A percentile compares a stretch with the other conserved stretches of the same genome.
Conservation (phyloP, 2,113 vertebrate species). For the Macaca nemestrina region DNA sequence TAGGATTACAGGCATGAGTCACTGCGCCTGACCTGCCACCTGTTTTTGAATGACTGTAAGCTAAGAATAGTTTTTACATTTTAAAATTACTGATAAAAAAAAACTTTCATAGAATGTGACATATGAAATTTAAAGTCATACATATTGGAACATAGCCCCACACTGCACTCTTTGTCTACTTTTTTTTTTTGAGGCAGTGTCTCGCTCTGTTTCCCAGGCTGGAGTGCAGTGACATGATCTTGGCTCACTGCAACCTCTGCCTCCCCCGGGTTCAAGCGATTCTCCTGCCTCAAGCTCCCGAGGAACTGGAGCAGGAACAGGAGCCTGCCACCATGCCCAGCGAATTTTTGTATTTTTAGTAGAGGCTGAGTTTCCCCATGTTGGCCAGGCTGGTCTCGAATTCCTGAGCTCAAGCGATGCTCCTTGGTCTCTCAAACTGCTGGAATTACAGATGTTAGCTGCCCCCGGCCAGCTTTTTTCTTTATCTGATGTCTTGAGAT, state of each 20-base stretch:
- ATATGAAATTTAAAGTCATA: background rate
- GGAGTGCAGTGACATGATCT: background rate
- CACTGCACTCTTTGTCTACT: background rate
- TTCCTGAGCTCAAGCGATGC: background rate
- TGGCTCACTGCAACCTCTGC: background rate
- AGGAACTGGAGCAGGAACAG: background rate
- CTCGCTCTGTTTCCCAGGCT: background rate
- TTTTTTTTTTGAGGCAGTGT: background rate
- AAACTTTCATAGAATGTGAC: background rate
- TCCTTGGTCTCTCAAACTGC: background rate
- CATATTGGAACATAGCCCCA: background rate
- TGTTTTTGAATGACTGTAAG: background rate
- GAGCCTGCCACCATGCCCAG: background rate
- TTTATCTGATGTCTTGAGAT: background rate
- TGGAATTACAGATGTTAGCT: background rate
- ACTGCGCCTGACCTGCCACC: background rate
- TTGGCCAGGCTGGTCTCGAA: background rate
- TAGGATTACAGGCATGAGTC: no score
- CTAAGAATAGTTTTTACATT: background rate
- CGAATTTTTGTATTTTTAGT: background rate
- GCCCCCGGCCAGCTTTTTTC: background rate
- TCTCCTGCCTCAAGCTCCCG: background rate
- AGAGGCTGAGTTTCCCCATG: background rate
- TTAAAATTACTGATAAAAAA: conserved; percentile 17
- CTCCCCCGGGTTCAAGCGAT: background rate